Evolutionary conservation across 2,888 invertebrate genomes (phyloP).

Genomic region (Aphidoletes aphidimyza): DNA sequence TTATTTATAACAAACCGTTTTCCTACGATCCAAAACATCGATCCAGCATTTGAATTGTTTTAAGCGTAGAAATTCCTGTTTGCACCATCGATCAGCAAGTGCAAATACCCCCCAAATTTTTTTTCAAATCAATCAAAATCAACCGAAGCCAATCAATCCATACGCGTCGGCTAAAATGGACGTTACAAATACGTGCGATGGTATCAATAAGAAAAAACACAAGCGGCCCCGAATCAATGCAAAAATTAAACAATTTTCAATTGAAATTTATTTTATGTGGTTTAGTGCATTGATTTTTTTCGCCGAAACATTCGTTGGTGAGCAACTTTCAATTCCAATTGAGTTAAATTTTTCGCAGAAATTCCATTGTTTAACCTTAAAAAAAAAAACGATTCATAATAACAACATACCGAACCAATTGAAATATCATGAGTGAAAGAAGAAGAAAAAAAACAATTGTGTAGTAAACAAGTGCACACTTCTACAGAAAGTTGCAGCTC

Average conservation of each 20-base stretch:
- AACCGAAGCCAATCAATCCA: not conserved
- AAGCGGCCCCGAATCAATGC: not conserved
- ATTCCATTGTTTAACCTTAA: constrained; percentile 52
- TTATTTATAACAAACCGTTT: too few relatives aligned
- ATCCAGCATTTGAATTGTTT: too few relatives aligned
- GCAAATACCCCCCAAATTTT: not conserved
- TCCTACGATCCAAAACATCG: too few relatives aligned
- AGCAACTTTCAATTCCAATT: not conserved
- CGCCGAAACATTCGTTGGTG: constrained; percentile 58
- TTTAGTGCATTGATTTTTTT: constrained; percentile 59
- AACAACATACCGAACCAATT: too few relatives aligned
- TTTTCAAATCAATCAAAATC: not conserved
- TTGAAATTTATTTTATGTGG: constrained; percentile 59
- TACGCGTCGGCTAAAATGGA: constrained; percentile 13
- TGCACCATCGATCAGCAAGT: too few relatives aligned
- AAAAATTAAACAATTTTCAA: constrained; percentile 56
- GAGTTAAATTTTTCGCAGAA: not conserved
- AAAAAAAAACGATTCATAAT: not conserved
- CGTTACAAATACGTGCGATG: constrained; percentile 48
- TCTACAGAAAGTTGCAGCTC: not conserved
- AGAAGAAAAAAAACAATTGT: not conserved
- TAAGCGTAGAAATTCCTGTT: too few relatives aligned
- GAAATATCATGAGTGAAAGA: too few relatives aligned
- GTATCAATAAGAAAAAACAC: constrained; percentile 18
- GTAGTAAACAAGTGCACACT: constrained; percentile 1